phyloP scores from a whole-genome alignment of 1,140 invertebrate species.

The Cyclargus thomasi region DNA sequence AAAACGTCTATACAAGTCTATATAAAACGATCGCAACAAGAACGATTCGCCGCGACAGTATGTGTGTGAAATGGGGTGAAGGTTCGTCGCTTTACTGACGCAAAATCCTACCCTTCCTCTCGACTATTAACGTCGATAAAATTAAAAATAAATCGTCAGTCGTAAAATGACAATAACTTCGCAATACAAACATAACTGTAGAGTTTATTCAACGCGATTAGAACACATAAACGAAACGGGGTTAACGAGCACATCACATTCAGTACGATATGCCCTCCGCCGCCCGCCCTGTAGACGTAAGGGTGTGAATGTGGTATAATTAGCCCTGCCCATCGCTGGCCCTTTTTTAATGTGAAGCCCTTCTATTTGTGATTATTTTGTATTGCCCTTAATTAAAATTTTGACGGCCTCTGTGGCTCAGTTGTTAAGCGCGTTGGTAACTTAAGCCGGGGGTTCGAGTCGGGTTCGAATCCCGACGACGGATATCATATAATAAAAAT shows the following conservation, averaged over 20 bases:
- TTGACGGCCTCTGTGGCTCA: no score
- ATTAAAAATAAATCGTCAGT: neutral
- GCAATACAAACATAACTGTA: neutral
- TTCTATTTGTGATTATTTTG: neutral
- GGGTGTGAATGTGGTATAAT: neutral
- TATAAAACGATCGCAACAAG: no score
- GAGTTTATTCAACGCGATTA: slow-evolving; percentile 4
- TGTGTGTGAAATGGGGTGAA: no score
- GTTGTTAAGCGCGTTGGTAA: no score
- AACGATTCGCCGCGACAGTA: no score
- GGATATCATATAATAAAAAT: no score
- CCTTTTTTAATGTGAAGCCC: neutral
- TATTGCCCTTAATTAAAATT: neutral
- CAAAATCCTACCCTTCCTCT: no score
- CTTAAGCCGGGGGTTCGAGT: no score
- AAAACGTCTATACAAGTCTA: no score
- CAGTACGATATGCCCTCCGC: neutral
- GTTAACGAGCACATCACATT: neutral
- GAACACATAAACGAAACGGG: slow-evolving; percentile 4
- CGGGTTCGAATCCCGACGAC: no score
- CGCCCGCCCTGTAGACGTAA: neutral
- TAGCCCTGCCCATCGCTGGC: neutral
- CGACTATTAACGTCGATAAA: no score
- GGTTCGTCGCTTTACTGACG: no score
- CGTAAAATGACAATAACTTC: neutral